Conservation (phyloP, 2,113 vertebrate species). For the Hyaena hyaena region DNA sequence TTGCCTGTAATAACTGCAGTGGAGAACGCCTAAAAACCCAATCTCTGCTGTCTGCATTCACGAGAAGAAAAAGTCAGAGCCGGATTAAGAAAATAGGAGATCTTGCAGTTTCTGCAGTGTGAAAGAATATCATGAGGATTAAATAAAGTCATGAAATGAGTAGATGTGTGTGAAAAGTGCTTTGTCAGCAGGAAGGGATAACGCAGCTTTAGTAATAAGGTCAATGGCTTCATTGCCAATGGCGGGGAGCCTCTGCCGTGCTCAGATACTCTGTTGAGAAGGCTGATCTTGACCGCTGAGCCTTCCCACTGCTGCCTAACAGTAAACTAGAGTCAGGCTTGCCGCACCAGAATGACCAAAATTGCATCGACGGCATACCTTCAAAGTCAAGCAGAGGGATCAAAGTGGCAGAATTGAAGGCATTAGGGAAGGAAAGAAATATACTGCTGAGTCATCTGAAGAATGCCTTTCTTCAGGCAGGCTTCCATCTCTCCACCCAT, state of each 20-base stretch:
- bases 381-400: neutral
- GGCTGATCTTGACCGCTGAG: neutral
- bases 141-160: neutral
- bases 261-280: neutral
- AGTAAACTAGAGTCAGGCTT: neutral
- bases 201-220: neutral
- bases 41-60: too few species aligned
- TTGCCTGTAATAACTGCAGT: neutral
- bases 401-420: neutral
- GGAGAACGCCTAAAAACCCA: neutral
- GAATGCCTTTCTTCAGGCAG: neutral
- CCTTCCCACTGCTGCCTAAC: neutral
- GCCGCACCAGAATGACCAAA: neutral
- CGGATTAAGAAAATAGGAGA: neutral
- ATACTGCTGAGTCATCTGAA: neutral
- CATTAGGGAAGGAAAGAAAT: neutral
- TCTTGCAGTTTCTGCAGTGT: neutral
- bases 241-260: neutral
- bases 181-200: neutral
- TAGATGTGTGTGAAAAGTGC: neutral
- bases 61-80: neutral
- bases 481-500: neutral
- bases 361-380: neutral
- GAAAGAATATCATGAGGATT: neutral
- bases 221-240: neutral